Evolutionary conservation across 2,888 invertebrate genomes (phyloP), one percentile per base, ranked within the genome.

Genomic region (Mellilla xanthometata): DNA sequence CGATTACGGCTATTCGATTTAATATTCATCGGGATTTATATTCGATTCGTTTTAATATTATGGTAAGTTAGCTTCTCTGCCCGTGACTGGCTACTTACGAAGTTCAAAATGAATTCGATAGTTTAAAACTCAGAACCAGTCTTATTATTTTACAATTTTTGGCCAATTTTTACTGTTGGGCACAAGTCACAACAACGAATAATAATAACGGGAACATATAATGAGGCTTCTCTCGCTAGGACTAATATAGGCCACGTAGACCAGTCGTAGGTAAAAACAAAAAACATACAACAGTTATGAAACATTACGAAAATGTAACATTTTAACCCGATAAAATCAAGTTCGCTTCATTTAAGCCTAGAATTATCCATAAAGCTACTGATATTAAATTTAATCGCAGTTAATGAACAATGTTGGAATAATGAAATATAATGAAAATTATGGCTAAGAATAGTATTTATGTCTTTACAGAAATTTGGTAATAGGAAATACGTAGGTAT

Each of bases 1-100:
- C 30, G 24, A 35, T 28, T 11, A 30, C 26, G 35, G 23, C 24
- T 42, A 42, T 42, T 42, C 24, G 12, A 35, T 30, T 15, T 35
- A 24, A 42, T 35, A 35, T 35, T 42, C 42, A 30, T 30, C 13
- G 42, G 11, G 11, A 35, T 35, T 42, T 9, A 35, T 15, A 26
- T 42, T 35, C 35, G 26, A 8, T 9, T 12, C 12, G 26, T 42
- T 42, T 42, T 42, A 31, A 34, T 29, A 23, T 23, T 34, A 34
- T 34, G 41, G 8, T 30, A 31, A 35, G 32, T 32, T 4, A 32
- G 5, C 12, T 11, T 5, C 22, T n/a, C 22, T 32, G 11, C 11
- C 4, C 10, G 12, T n/a, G n/a, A n/a, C n/a, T n/a, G n/a, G n/a
- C n/a, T n/a, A n/a, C n/a, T n/a, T n/a, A n/a, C n/a, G n/a, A n/a